Percentiles rank a stretch among this genome's conserved stretches.
Conservation (phyloP, 1,140 invertebrate genomes). For the Capitella teleta region DNA sequence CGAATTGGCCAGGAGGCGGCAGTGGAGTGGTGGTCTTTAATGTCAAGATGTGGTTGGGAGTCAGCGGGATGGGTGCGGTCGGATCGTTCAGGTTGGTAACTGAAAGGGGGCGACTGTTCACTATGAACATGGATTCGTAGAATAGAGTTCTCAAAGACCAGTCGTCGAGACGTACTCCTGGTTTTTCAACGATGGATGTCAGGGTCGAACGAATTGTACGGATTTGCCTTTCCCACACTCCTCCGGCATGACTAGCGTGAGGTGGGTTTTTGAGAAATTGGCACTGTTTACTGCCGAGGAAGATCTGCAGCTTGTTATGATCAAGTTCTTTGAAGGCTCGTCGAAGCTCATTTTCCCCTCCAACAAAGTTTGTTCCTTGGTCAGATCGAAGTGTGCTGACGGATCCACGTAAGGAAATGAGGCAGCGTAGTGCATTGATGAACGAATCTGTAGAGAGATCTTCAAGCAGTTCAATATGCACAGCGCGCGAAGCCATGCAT, state of each 20-base stretch:
- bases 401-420: conserved; percentile 14
- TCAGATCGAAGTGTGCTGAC: conserved; percentile 15
- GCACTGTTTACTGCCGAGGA: conserved; percentile 3
- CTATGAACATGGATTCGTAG: conserved; percentile 17
- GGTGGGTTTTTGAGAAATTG: conserved; percentile 7
- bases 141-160: conserved; percentile 14
- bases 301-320: background rate
- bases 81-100: conserved; percentile 11
- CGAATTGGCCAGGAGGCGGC: conserved; percentile 6
- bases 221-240: conserved; percentile 22
- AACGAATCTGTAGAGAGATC: conserved; percentile 17
- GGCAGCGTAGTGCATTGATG: conserved; percentile 17
- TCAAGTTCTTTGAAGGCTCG: conserved; percentile 1
- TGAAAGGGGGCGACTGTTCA: conserved; percentile 14
- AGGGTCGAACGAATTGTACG: conserved; percentile 16
- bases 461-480: conserved; percentile 18
- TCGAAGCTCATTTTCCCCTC: conserved; percentile 7
- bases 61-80: conserved; percentile 9
- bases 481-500: conserved; percentile 9
- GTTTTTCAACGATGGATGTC: conserved; percentile 14
- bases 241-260: conserved; percentile 6
- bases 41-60: conserved; percentile 13
- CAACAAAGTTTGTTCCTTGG: conserved; percentile 19
- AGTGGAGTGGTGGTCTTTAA: conserved; percentile 3
- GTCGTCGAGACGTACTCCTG: background rate